A percentile compares a stretch with the other conserved stretches of the same genome.
phyloP scores from a whole-genome alignment of 2,113 vertebrate genomes.

The Scopus umbretta region DNA sequence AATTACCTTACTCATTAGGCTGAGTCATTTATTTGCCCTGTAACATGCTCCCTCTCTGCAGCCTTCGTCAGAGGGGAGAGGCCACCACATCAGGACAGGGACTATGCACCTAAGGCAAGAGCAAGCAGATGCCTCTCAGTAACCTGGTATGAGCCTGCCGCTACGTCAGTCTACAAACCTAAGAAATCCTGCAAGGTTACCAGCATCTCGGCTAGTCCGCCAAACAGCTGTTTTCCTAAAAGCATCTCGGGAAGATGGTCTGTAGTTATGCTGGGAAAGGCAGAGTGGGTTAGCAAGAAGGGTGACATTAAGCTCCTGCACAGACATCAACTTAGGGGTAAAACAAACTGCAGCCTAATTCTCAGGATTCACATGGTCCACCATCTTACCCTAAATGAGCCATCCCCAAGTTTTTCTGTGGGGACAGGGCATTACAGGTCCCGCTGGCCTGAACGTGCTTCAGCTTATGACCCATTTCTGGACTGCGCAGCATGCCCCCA shows the following conservation, averaged over 20 bases:
- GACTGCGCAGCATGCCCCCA: not conserved
- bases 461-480: not conserved
- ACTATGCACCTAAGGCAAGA: not conserved
- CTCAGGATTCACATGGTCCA: not conserved
- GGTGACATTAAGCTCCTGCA: not conserved
- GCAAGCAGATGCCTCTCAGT: not conserved
- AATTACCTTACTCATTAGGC: conserved; percentile 50
- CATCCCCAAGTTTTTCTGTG: not conserved
- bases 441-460: not conserved
- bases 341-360: not conserved
- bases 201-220: not conserved
- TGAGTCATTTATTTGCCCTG: conserved; percentile 59
- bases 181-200: not conserved
- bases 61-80: conserved; percentile 10
- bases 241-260: not conserved
- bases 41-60: not conserved
- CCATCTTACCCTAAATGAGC: not conserved
- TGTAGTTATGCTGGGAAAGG: not conserved
- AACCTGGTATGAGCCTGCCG: not conserved
- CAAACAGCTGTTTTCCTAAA: not conserved
- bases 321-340: not conserved
- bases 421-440: not conserved
- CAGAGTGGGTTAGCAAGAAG: not conserved
- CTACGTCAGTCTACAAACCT: fast-evolving
- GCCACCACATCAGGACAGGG: not conserved